A percentile compares a stretch with the other conserved stretches of the same genome.
Conservation (phyloP, 2,797 vertebrate genomes). For the Enteromius anoplus region DNA sequence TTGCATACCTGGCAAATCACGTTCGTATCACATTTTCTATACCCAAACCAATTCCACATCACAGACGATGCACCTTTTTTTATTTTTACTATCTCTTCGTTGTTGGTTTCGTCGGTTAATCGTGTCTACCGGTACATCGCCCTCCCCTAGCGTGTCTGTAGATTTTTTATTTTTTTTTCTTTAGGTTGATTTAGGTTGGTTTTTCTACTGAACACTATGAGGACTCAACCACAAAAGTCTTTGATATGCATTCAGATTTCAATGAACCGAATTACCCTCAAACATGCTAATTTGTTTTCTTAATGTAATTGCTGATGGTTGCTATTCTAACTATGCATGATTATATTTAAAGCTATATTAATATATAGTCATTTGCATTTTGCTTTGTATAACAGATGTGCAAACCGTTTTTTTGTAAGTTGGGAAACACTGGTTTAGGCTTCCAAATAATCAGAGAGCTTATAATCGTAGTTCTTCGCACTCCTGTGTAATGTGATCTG, state of each 20-base stretch:
- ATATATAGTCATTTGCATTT: not conserved
- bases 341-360: not conserved
- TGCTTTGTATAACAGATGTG: not conserved
- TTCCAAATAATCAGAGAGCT: constrained; percentile 65
- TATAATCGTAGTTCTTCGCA: constrained; percentile 75
- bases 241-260: not conserved
- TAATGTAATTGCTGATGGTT: not conserved
- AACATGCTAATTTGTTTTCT: not conserved
- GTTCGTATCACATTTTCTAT: too few species aligned
- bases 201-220: not conserved
- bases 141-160: not conserved
- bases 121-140: too few species aligned
- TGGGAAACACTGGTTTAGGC: constrained; percentile 45
- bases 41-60: too few species aligned
- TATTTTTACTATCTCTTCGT: too few species aligned
- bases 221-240: not conserved
- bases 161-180: too few species aligned
- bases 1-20: too few species aligned
- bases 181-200: not conserved
- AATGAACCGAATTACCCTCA: not conserved
- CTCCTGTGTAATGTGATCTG: constrained; percentile 78
- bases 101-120: too few species aligned
- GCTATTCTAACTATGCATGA: not conserved
- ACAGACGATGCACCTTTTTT: too few species aligned
- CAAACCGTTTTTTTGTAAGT: not conserved